A percentile compares a stretch with the other conserved stretches of the same genome.
phyloP scores from a whole-genome alignment of 2,797 vertebrate genomes.

The Phrynocephalus guinanensis region DNA sequence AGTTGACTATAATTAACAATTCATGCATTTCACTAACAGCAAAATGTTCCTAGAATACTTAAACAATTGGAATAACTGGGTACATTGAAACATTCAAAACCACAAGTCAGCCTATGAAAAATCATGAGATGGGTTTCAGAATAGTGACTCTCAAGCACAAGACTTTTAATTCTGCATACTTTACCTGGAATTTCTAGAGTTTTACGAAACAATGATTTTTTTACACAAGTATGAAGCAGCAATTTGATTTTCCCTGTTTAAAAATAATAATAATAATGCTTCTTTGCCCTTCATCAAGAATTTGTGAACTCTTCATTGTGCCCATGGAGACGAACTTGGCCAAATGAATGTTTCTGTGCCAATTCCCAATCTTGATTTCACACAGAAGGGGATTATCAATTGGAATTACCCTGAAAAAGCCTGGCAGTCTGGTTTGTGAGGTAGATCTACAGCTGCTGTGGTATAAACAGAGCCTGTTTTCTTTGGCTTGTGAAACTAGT shows the following conservation, averaged over 20 bases:
- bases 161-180: neutral
- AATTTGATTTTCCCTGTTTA: neutral
- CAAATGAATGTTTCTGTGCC: neutral
- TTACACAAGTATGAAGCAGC: neutral
- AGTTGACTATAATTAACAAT: neutral
- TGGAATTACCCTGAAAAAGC: neutral
- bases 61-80: neutral
- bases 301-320: neutral
- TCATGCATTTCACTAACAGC: neutral
- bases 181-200: neutral
- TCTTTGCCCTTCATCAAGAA: constrained; percentile 8
- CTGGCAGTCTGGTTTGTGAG: neutral
- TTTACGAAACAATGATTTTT: neutral
- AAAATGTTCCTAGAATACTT: neutral
- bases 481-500: neutral
- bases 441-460: neutral
- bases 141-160: neutral
- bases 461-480: neutral
- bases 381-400: constrained; percentile 9
- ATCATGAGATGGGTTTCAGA: neutral
- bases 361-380: neutral
- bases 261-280: neutral
- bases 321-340: neutral
- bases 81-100: neutral
- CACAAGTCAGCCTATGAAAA: neutral